These are phyloP conservation scores for Protosalanx chinensis DNA, from an alignment of 2,797 vertebrate species.

Conservation along the genomic window DNA sequence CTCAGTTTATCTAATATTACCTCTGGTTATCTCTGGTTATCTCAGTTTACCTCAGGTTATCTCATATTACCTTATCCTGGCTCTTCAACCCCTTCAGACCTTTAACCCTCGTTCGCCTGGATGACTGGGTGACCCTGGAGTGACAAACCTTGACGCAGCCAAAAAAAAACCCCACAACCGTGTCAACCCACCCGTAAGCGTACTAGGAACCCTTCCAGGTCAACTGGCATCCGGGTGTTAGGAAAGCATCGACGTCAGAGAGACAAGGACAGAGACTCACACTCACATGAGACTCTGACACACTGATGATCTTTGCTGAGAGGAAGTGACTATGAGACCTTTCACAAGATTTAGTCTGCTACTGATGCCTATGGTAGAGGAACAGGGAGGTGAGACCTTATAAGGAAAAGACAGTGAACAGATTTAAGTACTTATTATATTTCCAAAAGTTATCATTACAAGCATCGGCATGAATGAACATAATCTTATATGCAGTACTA, in stretches of 20 bases:
- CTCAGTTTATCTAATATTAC: too few relatives aligned
- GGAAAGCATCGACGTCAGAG: background rate
- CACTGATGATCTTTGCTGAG: conserved; percentile 40
- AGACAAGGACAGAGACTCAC: background rate
- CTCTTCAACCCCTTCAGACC: conserved; percentile 15
- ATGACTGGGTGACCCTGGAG: conserved; percentile 6
- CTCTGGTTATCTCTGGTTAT: too few relatives aligned
- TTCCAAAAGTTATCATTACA: conserved; percentile 57
- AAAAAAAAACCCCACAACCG: background rate
- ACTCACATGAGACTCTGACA: conserved; percentile 30
- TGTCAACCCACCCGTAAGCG: too few relatives aligned
- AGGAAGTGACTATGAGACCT: conserved; percentile 20
- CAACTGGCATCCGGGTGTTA: conserved; percentile 37
- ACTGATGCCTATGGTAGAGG: too few relatives aligned
- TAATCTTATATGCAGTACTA: conserved; percentile 47
- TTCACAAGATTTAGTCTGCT: background rate
- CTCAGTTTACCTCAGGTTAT: background rate
- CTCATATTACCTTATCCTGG: background rate
- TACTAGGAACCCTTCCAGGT: too few relatives aligned
- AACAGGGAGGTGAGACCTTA: too few relatives aligned
- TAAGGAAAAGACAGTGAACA: background rate
- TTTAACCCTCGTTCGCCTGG: conserved; percentile 5
- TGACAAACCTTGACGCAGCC: conserved; percentile 30
- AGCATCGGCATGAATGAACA: conserved; percentile 27
- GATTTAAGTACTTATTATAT: conserved; percentile 23